A percentile compares a stretch with the other conserved stretches of the same genome.
These are phyloP conservation scores for Zaprionus gabonicus DNA, from an alignment of 1,140 invertebrate genomes.

Conservation along the genomic window DNA sequence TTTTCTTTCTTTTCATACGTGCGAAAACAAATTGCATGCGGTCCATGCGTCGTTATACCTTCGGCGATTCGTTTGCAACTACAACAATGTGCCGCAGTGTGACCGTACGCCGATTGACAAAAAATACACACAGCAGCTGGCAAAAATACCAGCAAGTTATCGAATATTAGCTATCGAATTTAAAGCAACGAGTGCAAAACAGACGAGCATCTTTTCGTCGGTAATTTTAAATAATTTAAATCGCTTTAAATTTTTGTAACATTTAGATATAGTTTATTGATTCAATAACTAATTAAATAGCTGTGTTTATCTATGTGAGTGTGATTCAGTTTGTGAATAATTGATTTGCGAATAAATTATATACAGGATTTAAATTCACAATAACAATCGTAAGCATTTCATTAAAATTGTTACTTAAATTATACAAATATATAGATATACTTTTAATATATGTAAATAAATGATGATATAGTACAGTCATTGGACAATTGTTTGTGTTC, in stretches of 20 bases:
- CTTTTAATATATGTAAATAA: conserved; percentile 10
- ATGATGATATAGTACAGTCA: conserved; percentile 24
- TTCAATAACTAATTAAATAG: conserved; percentile 52
- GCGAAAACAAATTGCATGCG: conserved; percentile 24
- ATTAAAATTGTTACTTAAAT: conserved; percentile 17
- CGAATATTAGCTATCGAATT: not conserved
- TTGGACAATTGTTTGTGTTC: conserved; percentile 13
- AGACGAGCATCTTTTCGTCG: not conserved
- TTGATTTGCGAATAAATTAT: conserved; percentile 27
- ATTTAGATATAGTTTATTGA: conserved; percentile 57
- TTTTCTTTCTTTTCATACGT: conserved; percentile 36
- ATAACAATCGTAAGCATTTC: conserved; percentile 44
- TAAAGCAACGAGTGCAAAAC: conserved; percentile 2
- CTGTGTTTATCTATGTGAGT: conserved; percentile 1
- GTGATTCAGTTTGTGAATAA: conserved; percentile 31
- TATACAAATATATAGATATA: conserved; percentile 29
- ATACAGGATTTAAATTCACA: conserved; percentile 23
- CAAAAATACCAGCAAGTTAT: not conserved
- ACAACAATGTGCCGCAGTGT: conserved; percentile 21
- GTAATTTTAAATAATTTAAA: conserved; percentile 21
- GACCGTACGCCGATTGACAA: not conserved
- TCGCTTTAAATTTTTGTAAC: conserved; percentile 35
- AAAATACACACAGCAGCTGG: not conserved
- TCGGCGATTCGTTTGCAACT: conserved; percentile 54
- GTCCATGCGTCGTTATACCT: conserved; percentile 23